A percentile compares a stretch with the other conserved stretches of the same genome.
These are phyloP conservation scores for Zoroaster sp. DNA, from an alignment of 53 echinoderm and acorn worm species.

Conservation along the genomic window DNA sequence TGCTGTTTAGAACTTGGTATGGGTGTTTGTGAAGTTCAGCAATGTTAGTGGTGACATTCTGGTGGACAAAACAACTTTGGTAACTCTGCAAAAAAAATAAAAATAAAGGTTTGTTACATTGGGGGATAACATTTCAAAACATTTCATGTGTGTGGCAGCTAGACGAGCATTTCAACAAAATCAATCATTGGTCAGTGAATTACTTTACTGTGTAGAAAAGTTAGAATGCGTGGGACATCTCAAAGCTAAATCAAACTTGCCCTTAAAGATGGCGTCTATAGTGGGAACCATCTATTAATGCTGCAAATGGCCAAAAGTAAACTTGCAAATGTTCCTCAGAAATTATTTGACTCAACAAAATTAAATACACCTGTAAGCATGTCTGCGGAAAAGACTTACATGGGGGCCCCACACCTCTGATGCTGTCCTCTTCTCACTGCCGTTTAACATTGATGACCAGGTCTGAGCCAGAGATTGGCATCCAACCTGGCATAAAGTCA, in stretches of 20 bases:
- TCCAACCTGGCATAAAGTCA: constrained; percentile 58
- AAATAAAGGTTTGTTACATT: not conserved
- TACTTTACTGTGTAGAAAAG: no score
- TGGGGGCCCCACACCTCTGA: constrained; percentile 62
- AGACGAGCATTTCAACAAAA: no score
- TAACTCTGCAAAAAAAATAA: constrained; percentile 33
- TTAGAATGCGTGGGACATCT: no score
- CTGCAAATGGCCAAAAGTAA: no score
- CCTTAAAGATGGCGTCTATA: no score
- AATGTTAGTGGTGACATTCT: constrained; percentile 1
- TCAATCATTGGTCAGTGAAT: no score
- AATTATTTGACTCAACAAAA: no score
- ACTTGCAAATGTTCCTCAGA: no score
- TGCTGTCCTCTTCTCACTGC: not conserved
- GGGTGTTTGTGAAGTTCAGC: not conserved
- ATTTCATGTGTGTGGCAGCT: no score
- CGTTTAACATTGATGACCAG: constrained; percentile 8
- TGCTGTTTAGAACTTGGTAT: constrained; percentile 59
- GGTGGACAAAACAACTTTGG: constrained; percentile 37
- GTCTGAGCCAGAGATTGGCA: constrained; percentile 68
- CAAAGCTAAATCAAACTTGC: no score
- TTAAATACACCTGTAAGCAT: no score
- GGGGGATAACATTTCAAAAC: not conserved
- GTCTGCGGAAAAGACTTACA: constrained; percentile 37
- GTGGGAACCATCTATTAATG: no score